These are phyloP conservation scores for Upupa epops DNA, from an alignment of 2,113 vertebrate species.

Conservation along the genomic window DNA sequence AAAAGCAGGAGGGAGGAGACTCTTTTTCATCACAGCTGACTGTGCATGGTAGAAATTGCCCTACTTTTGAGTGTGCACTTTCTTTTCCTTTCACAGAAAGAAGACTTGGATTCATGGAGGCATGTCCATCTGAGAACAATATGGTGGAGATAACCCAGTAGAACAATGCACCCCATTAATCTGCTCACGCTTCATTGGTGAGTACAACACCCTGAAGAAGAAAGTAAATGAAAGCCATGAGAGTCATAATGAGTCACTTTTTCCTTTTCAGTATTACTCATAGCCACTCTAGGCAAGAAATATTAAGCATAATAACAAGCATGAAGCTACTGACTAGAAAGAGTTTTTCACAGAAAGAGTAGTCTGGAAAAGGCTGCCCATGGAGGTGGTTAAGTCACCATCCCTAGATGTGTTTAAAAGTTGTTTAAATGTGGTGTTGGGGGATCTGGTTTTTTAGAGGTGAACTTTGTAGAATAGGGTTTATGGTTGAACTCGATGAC, in stretches of 20 bases:
- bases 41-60: slow-evolving; percentile 47
- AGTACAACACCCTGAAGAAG: slow-evolving; percentile 57
- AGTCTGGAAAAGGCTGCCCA: no score
- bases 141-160: slow-evolving; percentile 67
- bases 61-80: slow-evolving; percentile 12
- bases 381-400: no score
- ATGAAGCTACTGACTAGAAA: no score
- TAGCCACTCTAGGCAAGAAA: neutral
- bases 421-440: no score
- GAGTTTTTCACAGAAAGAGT: no score
- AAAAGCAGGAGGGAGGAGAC: neutral
- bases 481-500: no score
- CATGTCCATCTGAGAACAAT: slow-evolving; percentile 51
- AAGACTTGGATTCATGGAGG: slow-evolving; percentile 52
- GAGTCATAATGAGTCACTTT: slow-evolving; percentile 26
- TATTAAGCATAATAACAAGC: neutral
- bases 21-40: slow-evolving; percentile 51
- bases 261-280: slow-evolving; percentile 26
- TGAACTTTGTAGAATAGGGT: no score
- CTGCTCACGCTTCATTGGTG: slow-evolving; percentile 68
- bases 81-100: slow-evolving; percentile 52
- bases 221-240: neutral
- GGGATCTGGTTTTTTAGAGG: no score
- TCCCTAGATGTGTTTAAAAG: no score
- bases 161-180: slow-evolving; percentile 73